Conservation (phyloP, 1,140 invertebrate species). For the Trichonephila clavata region DNA sequence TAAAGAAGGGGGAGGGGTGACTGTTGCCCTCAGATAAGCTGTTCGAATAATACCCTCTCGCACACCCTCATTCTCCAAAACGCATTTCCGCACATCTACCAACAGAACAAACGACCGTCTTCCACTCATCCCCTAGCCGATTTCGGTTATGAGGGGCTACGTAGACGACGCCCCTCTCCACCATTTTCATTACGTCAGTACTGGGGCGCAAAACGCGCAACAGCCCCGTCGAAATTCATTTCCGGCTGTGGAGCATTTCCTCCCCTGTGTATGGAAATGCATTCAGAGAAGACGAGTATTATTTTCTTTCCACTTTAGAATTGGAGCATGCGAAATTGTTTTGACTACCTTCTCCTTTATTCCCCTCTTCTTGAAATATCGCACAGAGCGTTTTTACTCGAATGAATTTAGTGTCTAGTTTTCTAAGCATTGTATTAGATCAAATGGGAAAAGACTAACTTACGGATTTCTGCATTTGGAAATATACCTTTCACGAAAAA, state of each 20-base stretch:
- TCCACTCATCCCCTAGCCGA: background rate
- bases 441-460: background rate
- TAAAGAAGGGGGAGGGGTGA: background rate
- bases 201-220: constrained; percentile 47
- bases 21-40: constrained; percentile 57
- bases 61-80: background rate
- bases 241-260: constrained; percentile 48
- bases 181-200: constrained; percentile 42
- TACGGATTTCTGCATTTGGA: too few species aligned
- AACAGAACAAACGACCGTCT: background rate
- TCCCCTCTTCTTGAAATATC: background rate
- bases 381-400: background rate
- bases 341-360: background rate
- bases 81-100: constrained; percentile 40
- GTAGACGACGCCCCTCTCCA: background rate
- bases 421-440: background rate
- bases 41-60: constrained; percentile 18
- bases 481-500: too few species aligned
- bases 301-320: constrained; percentile 58
- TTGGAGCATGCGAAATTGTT: background rate
- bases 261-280: background rate
- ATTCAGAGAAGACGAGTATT: background rate
- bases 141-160: constrained; percentile 14
- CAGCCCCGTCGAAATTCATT: constrained; percentile 52
- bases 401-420: constrained; percentile 18